Evolutionary conservation across 2,888 invertebrate genomes (phyloP).

Genomic region (Germaria angustata): DNA sequence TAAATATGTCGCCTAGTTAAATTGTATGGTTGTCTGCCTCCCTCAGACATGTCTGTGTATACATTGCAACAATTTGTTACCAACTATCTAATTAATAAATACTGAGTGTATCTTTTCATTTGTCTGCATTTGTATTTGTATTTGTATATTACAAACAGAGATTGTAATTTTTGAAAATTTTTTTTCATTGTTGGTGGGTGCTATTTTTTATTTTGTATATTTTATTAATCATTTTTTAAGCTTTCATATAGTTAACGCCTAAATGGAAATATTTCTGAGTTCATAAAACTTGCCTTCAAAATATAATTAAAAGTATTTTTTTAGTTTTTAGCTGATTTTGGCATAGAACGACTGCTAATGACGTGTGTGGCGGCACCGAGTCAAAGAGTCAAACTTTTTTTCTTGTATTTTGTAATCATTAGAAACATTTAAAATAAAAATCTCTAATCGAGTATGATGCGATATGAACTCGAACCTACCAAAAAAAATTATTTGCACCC

Average conservation of each 20-base stretch:
- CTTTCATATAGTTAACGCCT: neutral
- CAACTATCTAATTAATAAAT: neutral
- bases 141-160: constrained; percentile 14
- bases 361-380: no score
- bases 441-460: no score
- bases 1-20: constrained; percentile 46
- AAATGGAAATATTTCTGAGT: neutral
- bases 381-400: no score
- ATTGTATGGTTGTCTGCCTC: constrained; percentile 7
- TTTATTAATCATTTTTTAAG: neutral
- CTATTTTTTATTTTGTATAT: constrained; percentile 3
- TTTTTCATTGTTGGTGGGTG: constrained; percentile 7
- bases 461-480: no score
- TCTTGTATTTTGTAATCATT: no score
- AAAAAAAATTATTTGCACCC: no score
- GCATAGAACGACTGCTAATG: neutral
- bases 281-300: neutral
- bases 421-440: no score
- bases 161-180: neutral
- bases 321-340: neutral
- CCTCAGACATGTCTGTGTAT: neutral
- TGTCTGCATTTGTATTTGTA: constrained; percentile 3
- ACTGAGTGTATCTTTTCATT: neutral
- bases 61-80: neutral
- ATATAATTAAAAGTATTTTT: constrained; percentile 15